phyloP scores from a whole-genome alignment of 2,113 vertebrate species.

The Cephalopterus ornatus region DNA sequence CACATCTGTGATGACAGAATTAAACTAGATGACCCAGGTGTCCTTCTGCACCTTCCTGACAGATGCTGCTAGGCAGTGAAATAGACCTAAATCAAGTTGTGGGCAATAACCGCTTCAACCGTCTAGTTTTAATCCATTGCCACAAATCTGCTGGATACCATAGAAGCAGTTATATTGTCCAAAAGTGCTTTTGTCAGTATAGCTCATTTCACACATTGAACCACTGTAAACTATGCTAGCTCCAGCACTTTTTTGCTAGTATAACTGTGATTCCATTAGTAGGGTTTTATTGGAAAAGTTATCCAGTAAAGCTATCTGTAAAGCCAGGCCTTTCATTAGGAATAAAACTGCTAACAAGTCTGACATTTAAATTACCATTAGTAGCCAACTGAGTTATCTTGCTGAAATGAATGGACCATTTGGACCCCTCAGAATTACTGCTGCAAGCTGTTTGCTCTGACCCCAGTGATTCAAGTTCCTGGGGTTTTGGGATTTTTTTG shows the following conservation, averaged over 20 bases:
- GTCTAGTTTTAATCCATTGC: conserved; percentile 10
- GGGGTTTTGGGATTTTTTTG: neutral
- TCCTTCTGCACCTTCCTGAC: neutral
- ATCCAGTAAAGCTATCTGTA: conserved; percentile 45
- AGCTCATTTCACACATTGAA: conserved; percentile 41
- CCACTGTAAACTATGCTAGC: conserved; percentile 9
- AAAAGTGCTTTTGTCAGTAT: conserved; percentile 47
- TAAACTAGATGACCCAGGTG: neutral
- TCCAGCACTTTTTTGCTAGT: conserved; percentile 47
- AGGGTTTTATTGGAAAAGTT: conserved; percentile 19
- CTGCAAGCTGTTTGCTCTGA: neutral
- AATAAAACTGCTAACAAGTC: conserved; percentile 30
- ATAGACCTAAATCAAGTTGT: neutral
- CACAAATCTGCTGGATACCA: conserved; percentile 30
- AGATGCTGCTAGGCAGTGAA: neutral
- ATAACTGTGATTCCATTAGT: conserved; percentile 38
- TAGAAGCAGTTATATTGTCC: conserved; percentile 40
- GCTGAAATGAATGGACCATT: neutral
- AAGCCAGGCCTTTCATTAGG: conserved; percentile 48
- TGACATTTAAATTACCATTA: conserved; percentile 32
- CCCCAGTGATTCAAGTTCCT: neutral
- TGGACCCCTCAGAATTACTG: neutral
- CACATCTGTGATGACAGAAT: neutral
- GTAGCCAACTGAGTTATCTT: neutral
- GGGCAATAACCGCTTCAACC: neutral